Base-by-base conservation (phyloP, 2,888 invertebrate genomes). In the Drosophila neonasuta region DNA sequence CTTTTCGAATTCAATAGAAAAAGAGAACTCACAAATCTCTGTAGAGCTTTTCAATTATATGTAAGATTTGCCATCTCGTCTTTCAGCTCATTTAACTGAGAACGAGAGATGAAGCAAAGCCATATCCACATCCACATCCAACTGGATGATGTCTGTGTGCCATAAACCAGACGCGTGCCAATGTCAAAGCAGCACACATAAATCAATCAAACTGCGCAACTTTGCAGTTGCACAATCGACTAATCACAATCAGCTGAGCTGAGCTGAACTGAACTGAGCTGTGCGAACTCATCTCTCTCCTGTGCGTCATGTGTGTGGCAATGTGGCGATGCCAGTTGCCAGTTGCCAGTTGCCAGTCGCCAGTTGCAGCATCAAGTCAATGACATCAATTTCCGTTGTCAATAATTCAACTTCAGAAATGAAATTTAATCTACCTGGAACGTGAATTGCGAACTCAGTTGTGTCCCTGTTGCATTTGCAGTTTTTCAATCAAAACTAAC, bases 331-430 rank as follows among this genome's bases (percentile, higher is more conserved):
- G 30, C 32, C 24, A 24, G 24, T 24, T 46, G 61, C 49, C 64
- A 64, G 52, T 68, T 20, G 68, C 49, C 64, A 64, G 52, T 68
- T 0, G 68, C 42, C 52, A 69, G n/a, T n/a, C n/a, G n/a, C n/a
- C n/a, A n/a, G 60, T 67, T 68, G 60, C 39, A 9, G 30, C 73
- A 75, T 67, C 69, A 73, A 81, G 74, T 79, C 69, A 74, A 77
- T 66, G 72, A 75, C 68, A 77, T 86, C 81, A 78, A 80, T 86
- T 77, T 81, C 78, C 82, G 71, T 71, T 73, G 62, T 71, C 73
- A 82, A 77, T 85, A 86, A 85, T 78, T 85, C 79, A 81, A 76
- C 78, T 74, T 74, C 68, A 69, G 63, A 68, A 68, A 68, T 70
- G 73, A 69, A 80, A 82, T 82, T 77, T 77, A 82, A 82, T 79